These are phyloP conservation scores for Tanypteryx hageni DNA, from an alignment of 2,888 invertebrate species.

Conservation along the genomic window DNA sequence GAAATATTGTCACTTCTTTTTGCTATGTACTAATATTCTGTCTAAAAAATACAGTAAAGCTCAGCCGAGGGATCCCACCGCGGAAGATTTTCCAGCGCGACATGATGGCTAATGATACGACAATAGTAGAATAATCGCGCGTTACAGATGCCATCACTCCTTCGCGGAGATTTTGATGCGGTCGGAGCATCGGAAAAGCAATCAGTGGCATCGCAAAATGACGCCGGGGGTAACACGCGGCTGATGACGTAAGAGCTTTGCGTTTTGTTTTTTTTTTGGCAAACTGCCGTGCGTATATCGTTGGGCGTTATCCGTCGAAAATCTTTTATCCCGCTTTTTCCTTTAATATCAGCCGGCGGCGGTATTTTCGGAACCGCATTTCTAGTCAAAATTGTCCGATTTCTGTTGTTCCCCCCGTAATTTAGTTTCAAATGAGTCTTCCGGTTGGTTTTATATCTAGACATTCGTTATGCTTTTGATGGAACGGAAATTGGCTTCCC, in stretches of 20 bases:
- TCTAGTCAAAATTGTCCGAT: neutral
- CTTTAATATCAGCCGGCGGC: neutral
- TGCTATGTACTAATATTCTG: too few species aligned
- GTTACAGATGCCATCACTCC: constrained; percentile 28
- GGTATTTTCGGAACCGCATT: neutral
- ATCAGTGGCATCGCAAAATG: constrained; percentile 41
- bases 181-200: constrained; percentile 52
- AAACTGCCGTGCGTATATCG: neutral
- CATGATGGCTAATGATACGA: neutral
- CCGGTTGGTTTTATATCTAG: neutral
- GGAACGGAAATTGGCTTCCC: constrained; percentile 12
- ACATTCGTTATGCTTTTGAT: neutral
- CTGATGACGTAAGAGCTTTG: constrained; percentile 57
- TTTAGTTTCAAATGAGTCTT: neutral
- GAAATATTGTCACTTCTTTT: too few species aligned
- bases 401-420: neutral
- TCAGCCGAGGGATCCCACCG: too few species aligned
- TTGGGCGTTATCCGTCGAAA: neutral
- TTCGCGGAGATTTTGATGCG: constrained; percentile 9
- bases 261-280: constrained; percentile 33
- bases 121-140: neutral
- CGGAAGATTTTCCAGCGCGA: neutral
- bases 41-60: too few species aligned
- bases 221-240: constrained; percentile 5
- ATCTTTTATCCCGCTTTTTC: neutral